These are phyloP conservation scores for Coregonus ussuriensis DNA, from an alignment of 2,797 vertebrate species.

Conservation along the genomic window DNA sequence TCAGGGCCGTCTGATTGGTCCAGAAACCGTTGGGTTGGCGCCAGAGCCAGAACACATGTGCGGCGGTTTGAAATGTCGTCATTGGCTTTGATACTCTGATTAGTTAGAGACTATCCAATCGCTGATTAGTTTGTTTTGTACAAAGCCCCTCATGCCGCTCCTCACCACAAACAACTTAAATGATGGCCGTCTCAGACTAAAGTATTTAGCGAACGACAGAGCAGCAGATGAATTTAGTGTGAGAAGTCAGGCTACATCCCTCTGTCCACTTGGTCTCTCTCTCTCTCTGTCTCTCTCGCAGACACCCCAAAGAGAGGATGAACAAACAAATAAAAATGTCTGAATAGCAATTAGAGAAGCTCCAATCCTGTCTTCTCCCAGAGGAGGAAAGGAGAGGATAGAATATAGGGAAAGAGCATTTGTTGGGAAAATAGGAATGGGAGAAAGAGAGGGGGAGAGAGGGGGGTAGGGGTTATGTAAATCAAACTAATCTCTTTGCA, in stretches of 20 bases:
- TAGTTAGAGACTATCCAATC: no score
- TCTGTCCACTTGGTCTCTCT: not conserved
- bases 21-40: no score
- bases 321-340: slow-evolving; percentile 24
- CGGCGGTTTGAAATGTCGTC: no score
- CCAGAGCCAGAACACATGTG: no score
- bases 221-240: no score
- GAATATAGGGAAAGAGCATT: not conserved
- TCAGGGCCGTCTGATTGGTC: no score
- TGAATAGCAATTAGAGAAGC: slow-evolving; percentile 48
- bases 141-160: no score
- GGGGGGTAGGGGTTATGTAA: slow-evolving; percentile 64
- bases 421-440: slow-evolving; percentile 7
- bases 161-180: no score
- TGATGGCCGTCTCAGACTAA: no score
- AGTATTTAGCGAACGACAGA: no score
- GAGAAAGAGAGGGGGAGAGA: slow-evolving; percentile 17
- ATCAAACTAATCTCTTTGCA: slow-evolving; percentile 72
- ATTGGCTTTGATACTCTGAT: no score
- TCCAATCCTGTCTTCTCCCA: slow-evolving; percentile 47
- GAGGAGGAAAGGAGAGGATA: slow-evolving; percentile 9
- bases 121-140: no score
- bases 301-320: slow-evolving; percentile 19
- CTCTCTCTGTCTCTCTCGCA: slow-evolving; percentile 9
- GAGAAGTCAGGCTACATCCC: not conserved